Conservation (phyloP, 2,888 invertebrate genomes). For the Calameuta pallipes region DNA sequence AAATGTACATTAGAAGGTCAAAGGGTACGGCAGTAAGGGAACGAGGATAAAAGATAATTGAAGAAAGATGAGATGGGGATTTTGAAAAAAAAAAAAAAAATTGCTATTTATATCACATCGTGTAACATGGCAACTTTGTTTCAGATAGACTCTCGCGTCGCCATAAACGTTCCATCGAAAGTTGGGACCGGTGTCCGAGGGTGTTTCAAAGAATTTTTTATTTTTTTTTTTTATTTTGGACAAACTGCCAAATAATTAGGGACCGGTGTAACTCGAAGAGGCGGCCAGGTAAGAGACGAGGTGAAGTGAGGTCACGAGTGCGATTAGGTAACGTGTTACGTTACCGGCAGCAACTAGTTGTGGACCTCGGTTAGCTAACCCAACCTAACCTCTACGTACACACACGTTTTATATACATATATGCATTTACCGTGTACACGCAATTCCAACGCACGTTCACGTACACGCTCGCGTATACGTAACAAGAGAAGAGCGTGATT, state of each 20-base stretch:
- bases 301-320: slow-evolving; percentile 27
- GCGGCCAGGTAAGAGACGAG: slow-evolving; percentile 16
- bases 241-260: slow-evolving; percentile 15
- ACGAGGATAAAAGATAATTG: too few species aligned
- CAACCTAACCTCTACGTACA: slow-evolving; percentile 27
- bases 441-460: neutral
- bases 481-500: neutral
- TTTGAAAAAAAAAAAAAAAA: too few species aligned
- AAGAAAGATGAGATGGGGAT: too few species aligned
- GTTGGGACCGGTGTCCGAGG: neutral
- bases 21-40: too few species aligned
- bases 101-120: too few species aligned
- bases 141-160: neutral
- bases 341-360: slow-evolving; percentile 37
- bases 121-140: neutral
- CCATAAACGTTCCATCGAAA: neutral
- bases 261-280: slow-evolving; percentile 18
- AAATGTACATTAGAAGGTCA: too few species aligned
- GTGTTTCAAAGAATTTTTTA: neutral
- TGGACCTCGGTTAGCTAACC: slow-evolving; percentile 36
- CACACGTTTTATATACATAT: slow-evolving; percentile 13
- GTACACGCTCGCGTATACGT: neutral
- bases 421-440: too few species aligned
- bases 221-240: neutral
- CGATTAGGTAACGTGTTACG: slow-evolving; percentile 50